Evolutionary conservation across 2,888 invertebrate genomes (phyloP), one percentile per base, ranked within the genome.

Genomic region (Apotomis turbidana): DNA sequence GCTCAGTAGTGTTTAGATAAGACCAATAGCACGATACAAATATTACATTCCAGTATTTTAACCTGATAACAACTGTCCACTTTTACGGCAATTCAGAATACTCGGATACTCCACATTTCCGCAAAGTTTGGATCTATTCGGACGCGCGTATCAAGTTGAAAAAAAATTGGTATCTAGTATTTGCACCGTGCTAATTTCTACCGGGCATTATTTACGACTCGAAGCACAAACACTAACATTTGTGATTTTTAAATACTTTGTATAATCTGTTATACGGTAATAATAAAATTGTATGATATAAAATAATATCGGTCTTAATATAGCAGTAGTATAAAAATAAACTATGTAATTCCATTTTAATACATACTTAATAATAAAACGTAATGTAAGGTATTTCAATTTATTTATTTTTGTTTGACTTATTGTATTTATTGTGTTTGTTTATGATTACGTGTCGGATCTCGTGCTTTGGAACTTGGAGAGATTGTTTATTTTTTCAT

Each of bases 401-500:
- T 57, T 68, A 59, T 72, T 71, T 61, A 68, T 36, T 52, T 54
- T 52, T 68, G 13, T 67, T 51, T 9, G 13, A 66, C 13, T 64
- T 64, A 52, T 41, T 58, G 46, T 61, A 71, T 71, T 61, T 62
- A 68, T 71, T 71, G 36, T 13, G 57, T n/a, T 41, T 41, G 44
- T 58, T 68, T 68, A 58, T 49, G 44, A 44, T 59, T 63, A 58
- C 49, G 15, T 58, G 58, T 62, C 44, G 68, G 76, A 76, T 74
- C 73, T 74, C 76, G 68, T 74, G 74, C 69, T 75, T 68, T 55
- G 60, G 57, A 72, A 74, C 70, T 74, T 70, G 71, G 67, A 71
- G 68, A 73, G 74, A 73, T 74, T 71, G 75, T 68, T 70, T 71
- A 69, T 74, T 77, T 76, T 80, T 80, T 80, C 79, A 80, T 84